phyloP scores from a whole-genome alignment of 2,888 invertebrate species.

The Acleris literana region DNA sequence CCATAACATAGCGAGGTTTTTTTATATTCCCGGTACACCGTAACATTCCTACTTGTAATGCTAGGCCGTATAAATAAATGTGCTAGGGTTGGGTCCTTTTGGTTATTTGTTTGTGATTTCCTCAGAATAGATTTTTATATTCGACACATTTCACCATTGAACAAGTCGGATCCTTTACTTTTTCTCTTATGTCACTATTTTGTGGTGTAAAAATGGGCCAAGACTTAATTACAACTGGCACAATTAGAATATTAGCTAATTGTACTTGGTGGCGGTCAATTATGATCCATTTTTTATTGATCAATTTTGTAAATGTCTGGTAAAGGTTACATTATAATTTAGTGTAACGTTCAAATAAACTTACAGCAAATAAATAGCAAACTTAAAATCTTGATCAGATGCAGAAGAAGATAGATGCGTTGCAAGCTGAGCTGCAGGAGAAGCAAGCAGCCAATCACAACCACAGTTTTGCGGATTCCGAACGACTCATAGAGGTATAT shows the following conservation, averaged over 20 bases:
- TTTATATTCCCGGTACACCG: too few relatives aligned
- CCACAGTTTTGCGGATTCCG: slow-evolving; percentile 69
- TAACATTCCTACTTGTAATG: too few relatives aligned
- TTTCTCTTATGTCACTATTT: not conserved
- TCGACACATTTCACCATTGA: not conserved
- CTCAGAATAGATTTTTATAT: not conserved
- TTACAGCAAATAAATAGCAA: not conserved
- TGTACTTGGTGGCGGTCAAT: slow-evolving; percentile 20
- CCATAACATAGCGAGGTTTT: too few relatives aligned
- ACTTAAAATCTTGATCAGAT: slow-evolving; percentile 56
- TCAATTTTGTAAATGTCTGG: not conserved
- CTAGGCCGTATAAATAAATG: too few relatives aligned
- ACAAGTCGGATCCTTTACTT: not conserved
- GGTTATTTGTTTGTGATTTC: not conserved
- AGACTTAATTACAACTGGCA: not conserved
- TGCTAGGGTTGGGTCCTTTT: not conserved
- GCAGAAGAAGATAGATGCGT: slow-evolving; percentile 77
- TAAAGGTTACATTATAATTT: not conserved
- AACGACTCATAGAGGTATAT: slow-evolving; percentile 66
- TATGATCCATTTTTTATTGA: not conserved
- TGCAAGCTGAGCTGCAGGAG: slow-evolving; percentile 74
- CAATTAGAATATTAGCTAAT: not conserved
- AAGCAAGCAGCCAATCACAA: slow-evolving; percentile 59
- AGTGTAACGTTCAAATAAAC: not conserved
- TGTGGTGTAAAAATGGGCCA: slow-evolving; percentile 1